Conservation (phyloP, 2,797 vertebrate species). For the Staurois parvus region DNA sequence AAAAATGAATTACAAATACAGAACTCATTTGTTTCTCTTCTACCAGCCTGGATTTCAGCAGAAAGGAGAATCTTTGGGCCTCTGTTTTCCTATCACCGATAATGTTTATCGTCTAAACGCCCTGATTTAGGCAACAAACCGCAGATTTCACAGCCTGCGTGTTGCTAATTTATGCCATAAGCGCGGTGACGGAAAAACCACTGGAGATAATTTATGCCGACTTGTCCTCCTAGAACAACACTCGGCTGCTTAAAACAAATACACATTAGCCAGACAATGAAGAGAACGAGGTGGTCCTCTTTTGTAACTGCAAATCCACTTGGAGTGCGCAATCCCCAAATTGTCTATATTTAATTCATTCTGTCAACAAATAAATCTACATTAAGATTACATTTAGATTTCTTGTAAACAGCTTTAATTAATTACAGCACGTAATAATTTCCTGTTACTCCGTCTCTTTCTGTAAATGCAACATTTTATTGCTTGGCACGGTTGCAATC, state of each 20-base stretch:
- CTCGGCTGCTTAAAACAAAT: background rate
- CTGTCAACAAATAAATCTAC: constrained; percentile 57
- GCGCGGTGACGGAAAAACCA: background rate
- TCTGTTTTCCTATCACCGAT: no score
- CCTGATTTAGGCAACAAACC: background rate
- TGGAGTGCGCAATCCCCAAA: constrained; percentile 10
- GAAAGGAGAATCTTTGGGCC: no score
- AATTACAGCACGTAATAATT: constrained; percentile 52
- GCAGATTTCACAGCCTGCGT: background rate
- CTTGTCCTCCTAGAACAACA: constrained; percentile 5
- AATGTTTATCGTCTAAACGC: background rate
- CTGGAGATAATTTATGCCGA: constrained; percentile 1
- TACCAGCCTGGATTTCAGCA: no score
- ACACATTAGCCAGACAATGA: constrained; percentile 32
- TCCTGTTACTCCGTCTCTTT: constrained; percentile 47
- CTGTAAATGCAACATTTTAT: constrained; percentile 56
- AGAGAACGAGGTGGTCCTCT: constrained; percentile 7
- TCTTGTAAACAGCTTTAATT: constrained; percentile 59
- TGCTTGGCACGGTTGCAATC: constrained; percentile 43
- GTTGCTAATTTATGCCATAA: constrained; percentile 10
- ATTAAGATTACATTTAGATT: constrained; percentile 58
- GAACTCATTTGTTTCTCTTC: no score
- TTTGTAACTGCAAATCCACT: constrained; percentile 27
- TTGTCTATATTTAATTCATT: constrained; percentile 53
- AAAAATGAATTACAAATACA: no score